Evolutionary conservation across 2,113 vertebrate species (phyloP), one percentile per base, ranked within the genome.

Genomic region (Poeciliopsis retropinna): DNA sequence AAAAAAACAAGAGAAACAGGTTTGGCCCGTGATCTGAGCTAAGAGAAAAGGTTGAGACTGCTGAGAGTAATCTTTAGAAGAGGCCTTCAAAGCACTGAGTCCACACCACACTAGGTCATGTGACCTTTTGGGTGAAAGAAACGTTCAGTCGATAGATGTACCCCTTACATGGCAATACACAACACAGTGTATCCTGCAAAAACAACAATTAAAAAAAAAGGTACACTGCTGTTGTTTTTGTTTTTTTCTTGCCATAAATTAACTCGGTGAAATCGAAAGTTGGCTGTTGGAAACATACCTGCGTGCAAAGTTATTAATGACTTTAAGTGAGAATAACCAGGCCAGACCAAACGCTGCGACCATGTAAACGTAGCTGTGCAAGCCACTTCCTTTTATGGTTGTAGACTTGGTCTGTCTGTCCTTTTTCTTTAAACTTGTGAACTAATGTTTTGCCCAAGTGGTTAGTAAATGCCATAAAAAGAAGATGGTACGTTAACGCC

Each of bases 21-120:
- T 80, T 82, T 90, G 85, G 87, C 85, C 84, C 60, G 62, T 82
- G 90, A 94, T 93, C 91, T 92, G 90, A 94, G 90, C 80, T 41
- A 79, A 78, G 79, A 78, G 81, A 89, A 95, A 95, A 95, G 94
- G 94, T 94, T 94, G 94, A 87, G 54, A 90, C 89, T 83, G 85
- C 92, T 90, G 93, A 87, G 92, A 88, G 80, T 85, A 89, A 92
- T 93, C 92, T 94, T 91, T 91, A 86, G 82, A 88, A 91, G 85
- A 79, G 70, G 80, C 84, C 88, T 94, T 94, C 92, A 95, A 95
- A 95, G 93, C 90, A 73, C 17, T 13, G 72, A 78, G 91, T 78
- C 90, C 90, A 92, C 70, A 82, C 85, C 81, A 79, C 75, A 86
- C 87, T 88, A 89, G 88, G 88, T 93, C 88, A 83, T 64, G 72